Base-by-base conservation (phyloP, 2,888 invertebrate genomes). In the Hirtodrosophila trivittata region DNA sequence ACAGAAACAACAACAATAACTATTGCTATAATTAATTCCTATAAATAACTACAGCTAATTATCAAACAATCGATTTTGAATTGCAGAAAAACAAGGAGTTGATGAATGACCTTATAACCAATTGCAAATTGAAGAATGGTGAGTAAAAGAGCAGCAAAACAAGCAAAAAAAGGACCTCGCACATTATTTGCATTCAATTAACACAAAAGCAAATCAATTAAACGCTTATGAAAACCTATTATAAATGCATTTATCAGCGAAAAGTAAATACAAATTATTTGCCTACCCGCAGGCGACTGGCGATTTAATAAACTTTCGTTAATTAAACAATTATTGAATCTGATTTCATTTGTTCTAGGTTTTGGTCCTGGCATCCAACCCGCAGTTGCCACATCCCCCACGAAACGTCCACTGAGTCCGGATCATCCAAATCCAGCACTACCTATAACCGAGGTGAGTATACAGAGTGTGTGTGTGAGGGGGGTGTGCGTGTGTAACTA, bases 21-120 rank as follows among this genome's bases (percentile, higher is more conserved):
- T n/a, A n/a, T 33, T 33, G 33, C 4, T 49, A 13, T 64, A 57
- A 66, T 39, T 26, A n/a, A n/a, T 16, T 37, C n/a, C 14, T 45
- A 58, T 59, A 33, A 46, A 41, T 59, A 37, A 7, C 16, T n/a
- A 14, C 8, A 13, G 18, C 14, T 50, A 42, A 26, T 30, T 49
- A 32, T 49, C 33, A 13, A 32, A 28, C 33, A 28, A 28, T 28
- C 9, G 1, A n/a, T n/a, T 54, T 72, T 73, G 33, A 45, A 89
- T 94, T 94, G 65, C 94, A 95, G 95, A 94, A 94, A 91, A 95
- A 95, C 90, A 94, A 94, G 89, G 94, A 94, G 89, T 91, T 94
- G 86, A 94, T 95, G 94, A 94, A 94, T 90, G 94, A 94, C 85
- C 92, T 95, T 75, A 92, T 94, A 46, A 92, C 92, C 65, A 93